Conservation (phyloP, 2,797 vertebrate species). For the Tarsius wallacei region DNA sequence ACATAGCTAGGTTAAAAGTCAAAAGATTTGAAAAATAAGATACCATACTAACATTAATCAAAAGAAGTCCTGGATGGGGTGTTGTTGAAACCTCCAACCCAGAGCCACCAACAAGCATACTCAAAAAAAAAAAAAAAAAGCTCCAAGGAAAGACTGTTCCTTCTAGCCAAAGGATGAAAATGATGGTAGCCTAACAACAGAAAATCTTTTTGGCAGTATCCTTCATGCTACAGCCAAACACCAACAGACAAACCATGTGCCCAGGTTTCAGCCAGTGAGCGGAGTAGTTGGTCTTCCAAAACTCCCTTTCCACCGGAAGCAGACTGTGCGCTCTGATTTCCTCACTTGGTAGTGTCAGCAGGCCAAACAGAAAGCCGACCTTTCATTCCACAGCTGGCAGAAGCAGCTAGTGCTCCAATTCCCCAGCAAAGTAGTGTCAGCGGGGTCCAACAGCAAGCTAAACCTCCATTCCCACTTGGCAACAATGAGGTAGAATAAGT, state of each 20-base stretch:
- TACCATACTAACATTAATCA: neutral
- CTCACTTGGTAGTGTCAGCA: neutral
- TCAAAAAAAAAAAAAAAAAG: neutral
- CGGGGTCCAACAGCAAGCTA: neutral
- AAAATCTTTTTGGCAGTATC: neutral
- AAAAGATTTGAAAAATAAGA: neutral
- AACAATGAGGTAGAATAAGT: neutral
- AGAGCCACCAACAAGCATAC: neutral
- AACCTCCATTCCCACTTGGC: neutral
- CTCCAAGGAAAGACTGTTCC: neutral
- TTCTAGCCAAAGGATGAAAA: neutral
- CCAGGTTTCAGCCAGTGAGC: neutral
- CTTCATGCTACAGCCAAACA: neutral
- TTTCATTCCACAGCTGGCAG: neutral
- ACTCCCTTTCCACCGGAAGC: neutral
- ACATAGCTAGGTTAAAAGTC: neutral
- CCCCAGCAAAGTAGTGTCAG: neutral
- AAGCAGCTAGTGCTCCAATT: neutral
- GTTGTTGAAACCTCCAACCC: neutral
- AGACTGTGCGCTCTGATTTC: neutral
- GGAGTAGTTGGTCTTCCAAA: neutral
- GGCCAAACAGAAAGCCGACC: neutral
- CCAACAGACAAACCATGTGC: neutral
- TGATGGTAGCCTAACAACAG: neutral
- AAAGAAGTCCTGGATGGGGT: neutral